Percentiles rank a stretch among this genome's conserved stretches.
These are phyloP conservation scores for Cantharis rustica DNA, from an alignment of 2,888 invertebrate species.

Conservation along the genomic window DNA sequence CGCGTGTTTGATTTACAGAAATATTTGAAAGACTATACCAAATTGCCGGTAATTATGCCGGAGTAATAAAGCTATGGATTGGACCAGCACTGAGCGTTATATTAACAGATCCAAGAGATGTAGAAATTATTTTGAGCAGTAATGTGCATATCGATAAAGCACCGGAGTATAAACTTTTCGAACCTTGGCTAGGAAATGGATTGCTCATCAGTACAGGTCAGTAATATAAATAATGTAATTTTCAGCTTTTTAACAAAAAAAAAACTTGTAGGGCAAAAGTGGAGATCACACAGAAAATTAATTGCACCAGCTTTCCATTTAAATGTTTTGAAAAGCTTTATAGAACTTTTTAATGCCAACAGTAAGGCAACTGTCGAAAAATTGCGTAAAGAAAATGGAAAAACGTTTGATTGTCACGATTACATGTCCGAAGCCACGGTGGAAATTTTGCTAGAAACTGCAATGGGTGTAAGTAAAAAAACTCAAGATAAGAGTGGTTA, in stretches of 20 bases:
- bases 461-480: constrained; percentile 85
- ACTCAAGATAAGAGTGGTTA: constrained; percentile 82
- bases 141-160: constrained; percentile 83
- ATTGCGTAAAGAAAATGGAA: constrained; percentile 71
- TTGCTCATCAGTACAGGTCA: constrained; percentile 79
- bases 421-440: constrained; percentile 87
- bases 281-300: constrained; percentile 83
- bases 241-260: neutral
- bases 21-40: constrained; percentile 69
- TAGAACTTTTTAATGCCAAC: constrained; percentile 83
- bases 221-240: constrained; percentile 8
- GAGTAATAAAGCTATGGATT: constrained; percentile 73
- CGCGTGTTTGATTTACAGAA: constrained; percentile 56
- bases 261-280: constrained; percentile 70
- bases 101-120: constrained; percentile 77
- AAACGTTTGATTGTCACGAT: constrained; percentile 78
- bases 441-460: constrained; percentile 80
- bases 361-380: constrained; percentile 76
- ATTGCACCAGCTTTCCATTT: constrained; percentile 89
- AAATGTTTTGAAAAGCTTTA: constrained; percentile 85
- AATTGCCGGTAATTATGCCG: constrained; percentile 62
- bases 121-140: constrained; percentile 78
- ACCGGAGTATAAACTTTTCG: constrained; percentile 77
- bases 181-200: constrained; percentile 84
- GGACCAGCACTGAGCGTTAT: constrained; percentile 77